A percentile compares a stretch with the other conserved stretches of the same genome.
Evolutionary conservation across 2,113 vertebrate genomes (phyloP).

Genomic region (Leucopsar rothschildi): DNA sequence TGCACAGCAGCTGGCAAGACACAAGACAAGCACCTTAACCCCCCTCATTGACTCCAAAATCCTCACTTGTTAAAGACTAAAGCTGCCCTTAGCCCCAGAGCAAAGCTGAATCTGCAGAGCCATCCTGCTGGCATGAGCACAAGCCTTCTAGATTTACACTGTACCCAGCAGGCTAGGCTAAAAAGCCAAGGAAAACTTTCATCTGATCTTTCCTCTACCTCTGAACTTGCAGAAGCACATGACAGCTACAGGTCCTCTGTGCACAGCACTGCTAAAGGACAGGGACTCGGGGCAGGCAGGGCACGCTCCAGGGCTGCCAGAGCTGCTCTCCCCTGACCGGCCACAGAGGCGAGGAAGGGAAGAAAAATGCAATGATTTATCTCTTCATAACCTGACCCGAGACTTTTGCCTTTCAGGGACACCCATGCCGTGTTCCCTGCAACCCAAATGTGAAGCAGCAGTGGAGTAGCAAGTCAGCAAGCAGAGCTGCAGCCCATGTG

Average conservation of each 20-base stretch:
- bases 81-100: background rate
- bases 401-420: background rate
- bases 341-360: background rate
- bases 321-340: rapidly evolving
- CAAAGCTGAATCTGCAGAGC: background rate
- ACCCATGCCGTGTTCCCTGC: rapidly evolving
- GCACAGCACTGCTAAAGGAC: background rate
- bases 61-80: background rate
- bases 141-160: background rate
- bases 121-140: background rate
- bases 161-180: background rate
- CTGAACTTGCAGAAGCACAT: background rate
- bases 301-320: rapidly evolving
- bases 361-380: background rate
- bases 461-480: background rate
- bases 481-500: background rate
- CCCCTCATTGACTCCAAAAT: background rate
- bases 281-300: background rate
- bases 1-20: background rate
- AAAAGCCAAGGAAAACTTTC: constrained; percentile 1
- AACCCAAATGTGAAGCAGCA: background rate
- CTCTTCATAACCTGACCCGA: background rate
- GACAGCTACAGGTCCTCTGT: background rate
- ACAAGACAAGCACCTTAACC: background rate
- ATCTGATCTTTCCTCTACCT: background rate